Base-by-base conservation (phyloP, 37 sponge, comb jelly and placozoan genomes). In the Spongia lamella region DNA sequence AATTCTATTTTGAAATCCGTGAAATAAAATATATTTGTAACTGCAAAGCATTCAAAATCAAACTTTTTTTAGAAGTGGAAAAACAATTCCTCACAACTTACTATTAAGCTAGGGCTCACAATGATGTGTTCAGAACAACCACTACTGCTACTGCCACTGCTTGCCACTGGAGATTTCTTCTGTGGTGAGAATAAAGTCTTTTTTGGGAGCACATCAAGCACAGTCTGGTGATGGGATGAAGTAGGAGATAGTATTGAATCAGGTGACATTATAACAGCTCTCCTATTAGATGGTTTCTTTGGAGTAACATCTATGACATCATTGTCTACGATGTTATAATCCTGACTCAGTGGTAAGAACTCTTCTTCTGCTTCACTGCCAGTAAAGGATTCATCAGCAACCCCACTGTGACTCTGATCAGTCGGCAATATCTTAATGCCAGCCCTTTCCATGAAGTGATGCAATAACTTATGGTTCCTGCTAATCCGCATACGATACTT, bases 401-500 rank as follows among this genome's bases (percentile, higher is more conserved):
- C 43, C 30, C 40, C 13, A 53, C 19, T 16, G 7, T 36, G 36
- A 14, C 32, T 82, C 66, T 50, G 29, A 34, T 39, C 26, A 49
- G 39, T 68, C 30, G 70, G 1, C 3, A 54, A 3, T 7, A 56
- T 67, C 20, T 53, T 37, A 25, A 63, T 76, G 0, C 74, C 86
- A 53, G 80, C 82, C 54, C 81, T 83, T 9, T 81, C 77, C 21
- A 74, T 76, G 43, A 80, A 84, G 66, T 78, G 81, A 20, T 71
- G 70, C 50, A 90, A 31, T 17, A 87, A 32, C 14, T 67, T 32
- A 81, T 92, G 79, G 21, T 86, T 53, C 82, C 84, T 86, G 59
- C 93, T 88, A 16, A 92, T 64, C 21, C 73, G 79, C 82, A 92
- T 84, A 1, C 84, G 74, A 36, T 73, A 90, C 61, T 56, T 27